A percentile compares a stretch with the other conserved stretches of the same genome.
These are phyloP conservation scores for Diorhabda elongata DNA, from an alignment of 1,140 invertebrate species.

Conservation along the genomic window DNA sequence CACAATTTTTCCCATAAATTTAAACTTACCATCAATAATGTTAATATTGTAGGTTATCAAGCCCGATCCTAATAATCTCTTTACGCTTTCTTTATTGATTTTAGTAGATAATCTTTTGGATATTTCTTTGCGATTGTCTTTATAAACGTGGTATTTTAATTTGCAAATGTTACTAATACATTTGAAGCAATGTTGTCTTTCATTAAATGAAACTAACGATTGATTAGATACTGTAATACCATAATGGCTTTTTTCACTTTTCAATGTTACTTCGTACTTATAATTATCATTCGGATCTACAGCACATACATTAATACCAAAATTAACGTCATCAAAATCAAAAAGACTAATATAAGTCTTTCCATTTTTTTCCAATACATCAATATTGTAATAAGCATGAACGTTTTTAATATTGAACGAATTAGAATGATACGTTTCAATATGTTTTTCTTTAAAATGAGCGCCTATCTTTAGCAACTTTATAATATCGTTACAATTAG, in stretches of 20 bases:
- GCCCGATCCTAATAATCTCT: slow-evolving; percentile 12
- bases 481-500: slow-evolving; percentile 9
- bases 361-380: slow-evolving; percentile 18
- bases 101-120: slow-evolving; percentile 13
- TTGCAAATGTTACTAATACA: slow-evolving; percentile 13
- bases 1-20: background rate
- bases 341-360: slow-evolving; percentile 17
- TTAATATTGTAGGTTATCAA: slow-evolving; percentile 13
- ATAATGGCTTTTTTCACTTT: slow-evolving; percentile 12
- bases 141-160: slow-evolving; percentile 14
- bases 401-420: slow-evolving; percentile 14
- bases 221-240: slow-evolving; percentile 8
- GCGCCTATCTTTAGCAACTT: slow-evolving; percentile 7
- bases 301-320: slow-evolving; percentile 10
- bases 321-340: slow-evolving; percentile 16
- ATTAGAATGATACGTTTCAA: slow-evolving; percentile 11
- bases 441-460: slow-evolving; percentile 20
- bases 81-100: slow-evolving; percentile 12
- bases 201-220: slow-evolving; percentile 14
- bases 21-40: slow-evolving; percentile 11
- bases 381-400: slow-evolving; percentile 8
- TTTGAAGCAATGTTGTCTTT: slow-evolving; percentile 13
- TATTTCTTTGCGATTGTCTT: slow-evolving; percentile 16
- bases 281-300: background rate
- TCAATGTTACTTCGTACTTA: slow-evolving; percentile 16